Conservation (phyloP, 2,888 invertebrate genomes). For the Euspilapteryx auroguttella region DNA sequence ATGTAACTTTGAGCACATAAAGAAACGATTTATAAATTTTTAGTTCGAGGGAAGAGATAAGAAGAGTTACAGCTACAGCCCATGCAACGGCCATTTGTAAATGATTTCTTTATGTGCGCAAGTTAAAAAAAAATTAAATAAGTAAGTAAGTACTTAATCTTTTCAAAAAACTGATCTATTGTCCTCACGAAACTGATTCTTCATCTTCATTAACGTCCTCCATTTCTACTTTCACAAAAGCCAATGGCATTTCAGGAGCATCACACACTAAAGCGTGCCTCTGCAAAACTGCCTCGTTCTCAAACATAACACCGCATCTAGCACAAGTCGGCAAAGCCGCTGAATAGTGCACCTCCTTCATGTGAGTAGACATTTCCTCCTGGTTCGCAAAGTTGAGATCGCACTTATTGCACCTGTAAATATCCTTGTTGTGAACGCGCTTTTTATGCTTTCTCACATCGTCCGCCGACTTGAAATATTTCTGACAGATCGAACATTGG, state of each 20-base stretch:
- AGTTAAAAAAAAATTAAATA: too few relatives aligned
- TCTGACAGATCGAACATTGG: conserved; percentile 15
- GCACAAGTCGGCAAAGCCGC: conserved; percentile 1
- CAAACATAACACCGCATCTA: conserved; percentile 5
- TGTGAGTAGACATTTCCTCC: background rate
- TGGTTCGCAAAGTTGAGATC: background rate
- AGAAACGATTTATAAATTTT: too few relatives aligned
- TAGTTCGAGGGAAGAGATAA: too few relatives aligned
- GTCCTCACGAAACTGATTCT: too few relatives aligned
- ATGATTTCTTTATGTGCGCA: too few relatives aligned
- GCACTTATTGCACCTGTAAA: too few relatives aligned
- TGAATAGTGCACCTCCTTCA: background rate
- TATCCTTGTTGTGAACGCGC: conserved; percentile 13
- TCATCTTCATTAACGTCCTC: too few relatives aligned
- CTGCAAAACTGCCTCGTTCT: conserved; percentile 3
- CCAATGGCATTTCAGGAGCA: conserved; percentile 1
- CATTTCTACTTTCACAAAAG: conserved; percentile 2
- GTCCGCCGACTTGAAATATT: conserved; percentile 14
- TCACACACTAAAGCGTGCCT: conserved; percentile 6
- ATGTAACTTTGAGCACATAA: too few relatives aligned
- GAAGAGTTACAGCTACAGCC: too few relatives aligned
- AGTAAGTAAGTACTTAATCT: too few relatives aligned
- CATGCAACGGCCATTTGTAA: too few relatives aligned
- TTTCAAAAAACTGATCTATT: too few relatives aligned
- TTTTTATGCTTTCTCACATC: conserved; percentile 17